These are phyloP conservation scores for Eumeta japonica DNA, from an alignment of 1,140 invertebrate species.

Conservation along the genomic window DNA sequence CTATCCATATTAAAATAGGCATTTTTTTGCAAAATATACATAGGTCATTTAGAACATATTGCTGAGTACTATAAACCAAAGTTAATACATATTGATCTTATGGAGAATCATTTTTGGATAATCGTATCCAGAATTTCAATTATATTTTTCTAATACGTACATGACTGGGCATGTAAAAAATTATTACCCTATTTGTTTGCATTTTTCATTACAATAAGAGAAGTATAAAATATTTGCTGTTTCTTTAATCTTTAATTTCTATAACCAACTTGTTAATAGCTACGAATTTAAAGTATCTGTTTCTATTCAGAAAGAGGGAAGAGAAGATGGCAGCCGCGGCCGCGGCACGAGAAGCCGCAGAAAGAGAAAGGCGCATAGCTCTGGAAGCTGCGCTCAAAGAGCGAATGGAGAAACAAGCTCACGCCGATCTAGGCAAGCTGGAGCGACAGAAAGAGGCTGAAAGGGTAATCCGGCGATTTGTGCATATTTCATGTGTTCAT, in stretches of 20 bases:
- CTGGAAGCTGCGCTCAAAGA: slow-evolving; percentile 21
- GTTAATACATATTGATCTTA: too few species aligned
- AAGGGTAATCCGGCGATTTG: slow-evolving; percentile 14
- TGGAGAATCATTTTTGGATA: too few species aligned
- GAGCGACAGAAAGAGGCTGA: slow-evolving; percentile 28
- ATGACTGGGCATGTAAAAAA: not conserved
- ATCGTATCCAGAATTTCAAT: not conserved
- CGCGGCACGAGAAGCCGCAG: slow-evolving; percentile 26
- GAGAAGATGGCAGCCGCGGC: slow-evolving; percentile 47
- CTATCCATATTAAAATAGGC: not conserved
- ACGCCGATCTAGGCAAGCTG: slow-evolving; percentile 25
- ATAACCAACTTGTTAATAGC: not conserved
- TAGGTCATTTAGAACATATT: too few species aligned
- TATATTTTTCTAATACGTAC: not conserved
- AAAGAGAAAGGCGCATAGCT: slow-evolving; percentile 18
- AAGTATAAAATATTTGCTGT: not conserved
- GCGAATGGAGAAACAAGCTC: slow-evolving; percentile 24
- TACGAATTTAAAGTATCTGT: not conserved
- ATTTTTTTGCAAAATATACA: not conserved
- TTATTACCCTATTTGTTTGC: not conserved
- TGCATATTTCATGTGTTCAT: not conserved
- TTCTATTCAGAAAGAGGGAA: slow-evolving; percentile 29
- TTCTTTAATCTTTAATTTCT: not conserved
- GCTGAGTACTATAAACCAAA: too few species aligned
- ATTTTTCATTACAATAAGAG: not conserved